A percentile compares a stretch with the other conserved stretches of the same genome.
Conservation (phyloP, 2,888 invertebrate genomes). For the Caenorhabditis wallacei region DNA sequence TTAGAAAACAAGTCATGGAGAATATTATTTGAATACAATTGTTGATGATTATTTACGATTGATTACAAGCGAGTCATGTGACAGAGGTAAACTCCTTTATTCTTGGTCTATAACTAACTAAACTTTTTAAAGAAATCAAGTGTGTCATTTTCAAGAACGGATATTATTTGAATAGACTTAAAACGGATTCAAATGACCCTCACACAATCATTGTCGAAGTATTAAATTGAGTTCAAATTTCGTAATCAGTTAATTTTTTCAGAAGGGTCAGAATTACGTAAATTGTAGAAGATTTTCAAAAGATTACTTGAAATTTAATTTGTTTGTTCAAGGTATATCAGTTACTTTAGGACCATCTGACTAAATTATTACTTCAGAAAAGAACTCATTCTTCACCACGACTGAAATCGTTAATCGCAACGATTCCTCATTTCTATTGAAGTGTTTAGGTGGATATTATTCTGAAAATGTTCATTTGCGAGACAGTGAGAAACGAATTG, state of each 20-base stretch:
- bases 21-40: slow-evolving; percentile 28
- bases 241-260: background rate
- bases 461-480: slow-evolving; percentile 14
- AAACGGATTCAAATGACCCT: background rate
- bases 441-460: slow-evolving; percentile 30
- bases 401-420: background rate
- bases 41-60: slow-evolving; percentile 9
- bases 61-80: slow-evolving; percentile 1
- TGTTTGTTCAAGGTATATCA: slow-evolving; percentile 3
- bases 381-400: slow-evolving; percentile 10
- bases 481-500: background rate
- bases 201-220: background rate
- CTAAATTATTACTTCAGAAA: background rate
- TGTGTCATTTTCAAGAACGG: slow-evolving; percentile 22
- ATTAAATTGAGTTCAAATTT: background rate
- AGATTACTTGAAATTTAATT: background rate
- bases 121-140: slow-evolving; percentile 3
- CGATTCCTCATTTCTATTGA: background rate
- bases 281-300: background rate
- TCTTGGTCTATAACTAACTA: background rate
- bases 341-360: background rate
- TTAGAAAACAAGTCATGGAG: slow-evolving; percentile 8
- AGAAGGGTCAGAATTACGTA: background rate
- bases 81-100: background rate
- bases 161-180: background rate